Percentiles rank a stretch among this genome's conserved stretches.
Conservation (phyloP, 2,888 invertebrate species). For the Oxyteleia sp. region DNA sequence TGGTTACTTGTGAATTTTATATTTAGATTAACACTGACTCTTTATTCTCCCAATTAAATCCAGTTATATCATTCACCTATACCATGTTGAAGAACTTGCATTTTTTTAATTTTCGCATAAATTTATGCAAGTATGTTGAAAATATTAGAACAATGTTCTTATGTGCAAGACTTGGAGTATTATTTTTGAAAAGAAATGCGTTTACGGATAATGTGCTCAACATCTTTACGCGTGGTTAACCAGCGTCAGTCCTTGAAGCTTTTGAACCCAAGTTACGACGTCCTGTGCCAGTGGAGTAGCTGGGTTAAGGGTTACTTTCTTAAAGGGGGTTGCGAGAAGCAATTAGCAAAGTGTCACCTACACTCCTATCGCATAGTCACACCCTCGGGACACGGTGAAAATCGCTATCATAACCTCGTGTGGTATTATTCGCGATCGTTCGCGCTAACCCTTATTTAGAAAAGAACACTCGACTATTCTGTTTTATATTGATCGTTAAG, state of each 20-base stretch:
- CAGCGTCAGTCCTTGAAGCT: constrained; percentile 70
- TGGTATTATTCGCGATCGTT: constrained; percentile 77
- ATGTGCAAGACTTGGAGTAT: constrained; percentile 21
- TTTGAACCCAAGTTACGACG: constrained; percentile 70
- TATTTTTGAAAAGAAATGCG: constrained; percentile 55
- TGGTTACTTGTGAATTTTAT: too few species aligned
- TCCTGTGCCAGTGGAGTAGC: too few species aligned
- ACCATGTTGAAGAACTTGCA: too few species aligned
- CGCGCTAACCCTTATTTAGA: neutral
- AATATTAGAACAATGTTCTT: constrained; percentile 23
- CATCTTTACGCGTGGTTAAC: constrained; percentile 72
- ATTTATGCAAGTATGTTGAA: constrained; percentile 60
- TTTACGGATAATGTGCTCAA: constrained; percentile 58
- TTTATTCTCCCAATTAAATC: too few species aligned
- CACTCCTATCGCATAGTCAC: too few species aligned
- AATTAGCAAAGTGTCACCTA: too few species aligned
- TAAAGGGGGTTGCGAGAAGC: too few species aligned
- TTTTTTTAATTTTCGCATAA: too few species aligned
- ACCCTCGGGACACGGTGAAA: constrained; percentile 76
- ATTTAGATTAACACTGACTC: too few species aligned
- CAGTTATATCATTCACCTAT: too few species aligned
- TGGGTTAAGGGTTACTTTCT: too few species aligned
- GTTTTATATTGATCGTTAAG: too few species aligned
- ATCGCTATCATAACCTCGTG: constrained; percentile 82
- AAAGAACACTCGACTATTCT: constrained; percentile 4